Evolutionary conservation across 2,113 vertebrate genomes (phyloP), one percentile per base, ranked within the genome.

Genomic region (Lophius piscatorius): DNA sequence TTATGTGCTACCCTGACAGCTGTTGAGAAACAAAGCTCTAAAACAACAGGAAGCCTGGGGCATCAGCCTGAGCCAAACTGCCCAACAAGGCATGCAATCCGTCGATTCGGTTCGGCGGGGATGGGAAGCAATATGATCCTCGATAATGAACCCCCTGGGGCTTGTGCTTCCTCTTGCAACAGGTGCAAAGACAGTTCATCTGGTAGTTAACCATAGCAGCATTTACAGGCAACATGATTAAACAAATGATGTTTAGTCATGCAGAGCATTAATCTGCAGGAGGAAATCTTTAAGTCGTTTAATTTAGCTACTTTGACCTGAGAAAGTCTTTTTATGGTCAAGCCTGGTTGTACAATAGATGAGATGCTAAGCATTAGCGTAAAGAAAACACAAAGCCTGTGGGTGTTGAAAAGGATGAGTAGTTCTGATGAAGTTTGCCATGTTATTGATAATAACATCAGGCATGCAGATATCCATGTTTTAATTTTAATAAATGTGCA

Each of bases 111-210:
- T 76, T 84, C 39, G 77, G 71, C 20, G 24, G 70, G 65, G 85
- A 82, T 54, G 76, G 84, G 75, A 85, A 77, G 90, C 86, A 91
- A 92, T 88, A 74, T 85, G 90, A 92, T 92, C 88, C 82, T 52
- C 21, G 74, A 87, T 91, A 91, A 90, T 89, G 90, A 91, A 88
- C 69, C 85, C 87, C 84, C 49, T n/a, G 86, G 69, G 87, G 72
- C 76, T 64, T 71, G 74, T 42, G 80, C 87, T 92, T 92, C 90
- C 90, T 88, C 85, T 90, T 57, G 80, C 87, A 91, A 91, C 91
- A 93, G 91, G 91, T 93, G 91, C 90, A 87, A 83, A 85, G 80
- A 86, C 86, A 56, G 80, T 82, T 85, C 78, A 79, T 76, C 78
- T 83, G 84, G 83, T 82, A 82, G 73, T 79, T 61, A 54, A 81